Evolutionary conservation across 2,888 invertebrate genomes (phyloP).

Genomic region (Yponomeuta evonymella): DNA sequence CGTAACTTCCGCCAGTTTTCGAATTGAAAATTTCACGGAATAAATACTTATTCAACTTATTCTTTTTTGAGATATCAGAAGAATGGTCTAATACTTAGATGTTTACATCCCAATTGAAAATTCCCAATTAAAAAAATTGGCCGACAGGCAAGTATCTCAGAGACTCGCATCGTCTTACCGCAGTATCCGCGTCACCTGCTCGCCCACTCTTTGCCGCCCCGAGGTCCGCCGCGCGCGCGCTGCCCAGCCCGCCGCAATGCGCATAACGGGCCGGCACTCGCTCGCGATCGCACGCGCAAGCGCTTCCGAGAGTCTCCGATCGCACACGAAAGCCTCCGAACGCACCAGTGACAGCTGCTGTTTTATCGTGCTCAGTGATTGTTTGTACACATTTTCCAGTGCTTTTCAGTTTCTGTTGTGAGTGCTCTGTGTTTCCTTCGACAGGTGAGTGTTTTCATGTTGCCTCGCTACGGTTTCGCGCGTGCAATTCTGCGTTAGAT

Average conservation of each 20-base stretch:
- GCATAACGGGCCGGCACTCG: constrained; percentile 57
- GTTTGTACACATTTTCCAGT: background rate
- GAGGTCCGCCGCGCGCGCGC: background rate
- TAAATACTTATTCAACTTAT: too few relatives aligned
- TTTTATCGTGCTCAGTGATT: constrained; percentile 5
- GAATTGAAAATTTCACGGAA: too few relatives aligned
- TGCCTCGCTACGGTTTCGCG: constrained; percentile 7
- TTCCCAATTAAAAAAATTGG: too few relatives aligned
- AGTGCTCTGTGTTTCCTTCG: background rate
- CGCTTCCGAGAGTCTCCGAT: constrained; percentile 11
- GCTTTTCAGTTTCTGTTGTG: constrained; percentile 3
- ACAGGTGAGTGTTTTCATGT: constrained; percentile 10
- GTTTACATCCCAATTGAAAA: too few relatives aligned
- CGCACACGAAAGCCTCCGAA: constrained; percentile 9
- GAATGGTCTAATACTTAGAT: too few relatives aligned
- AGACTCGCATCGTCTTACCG: background rate
- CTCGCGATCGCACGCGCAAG: constrained; percentile 37
- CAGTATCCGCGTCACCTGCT: background rate
- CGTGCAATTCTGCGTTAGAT: constrained; percentile 12
- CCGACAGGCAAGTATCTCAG: background rate
- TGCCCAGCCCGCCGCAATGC: constrained; percentile 33
- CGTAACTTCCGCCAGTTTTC: too few relatives aligned
- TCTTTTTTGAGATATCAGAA: too few relatives aligned
- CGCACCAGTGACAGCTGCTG: constrained; percentile 9
- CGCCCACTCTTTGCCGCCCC: background rate